Evolutionary conservation across 2,888 invertebrate genomes (phyloP), one percentile per base, ranked within the genome.

Genomic region (Apodemia duryi): DNA sequence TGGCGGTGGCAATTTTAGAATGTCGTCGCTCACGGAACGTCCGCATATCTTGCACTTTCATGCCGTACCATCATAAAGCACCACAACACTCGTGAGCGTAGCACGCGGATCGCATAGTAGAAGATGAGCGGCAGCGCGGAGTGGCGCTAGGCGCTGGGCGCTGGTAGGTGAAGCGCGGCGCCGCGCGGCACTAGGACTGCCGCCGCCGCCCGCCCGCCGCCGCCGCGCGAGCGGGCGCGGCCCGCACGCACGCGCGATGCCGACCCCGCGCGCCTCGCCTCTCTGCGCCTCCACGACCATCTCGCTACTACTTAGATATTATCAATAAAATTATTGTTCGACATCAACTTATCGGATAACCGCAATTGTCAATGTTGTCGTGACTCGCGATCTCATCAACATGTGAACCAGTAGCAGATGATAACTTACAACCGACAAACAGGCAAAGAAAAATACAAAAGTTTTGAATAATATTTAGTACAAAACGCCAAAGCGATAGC

Each of bases 281-380:
- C 77, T 70, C 68, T 74, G 74, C 75, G 75, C 79, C 83, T 82
- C 79, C 81, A 88, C 38, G 7, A 38, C 38, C 38, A 38, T 87
- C 88, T 88, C 88, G 78, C 82, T 83, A 83, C 86, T 83, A 82
- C 86, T 85, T 83, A 84, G 86, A 90, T 91, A 89, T 90, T 89
- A 90, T 91, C 91, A 91, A 91, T 91, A 91, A 88, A 89, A 88
- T 88, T 86, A 91, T 88, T 87, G 83, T 85, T 85, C 83, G 74
- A 83, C 81, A 85, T 80, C 75, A 85, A 86, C 82, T 85, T 81
- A 75, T 80, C 82, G 75, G 79, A 79, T 78, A 80, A 73, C 78
- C 78, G 77, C 77, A 82, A 76, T 77, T 81, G 81, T 82, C 83
- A 82, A 79, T 13, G 41, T 62, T 62, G 38, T 38, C 38, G 21